phyloP scores from a whole-genome alignment of 1,140 invertebrate genomes.

The Bradysia coprophila region DNA sequence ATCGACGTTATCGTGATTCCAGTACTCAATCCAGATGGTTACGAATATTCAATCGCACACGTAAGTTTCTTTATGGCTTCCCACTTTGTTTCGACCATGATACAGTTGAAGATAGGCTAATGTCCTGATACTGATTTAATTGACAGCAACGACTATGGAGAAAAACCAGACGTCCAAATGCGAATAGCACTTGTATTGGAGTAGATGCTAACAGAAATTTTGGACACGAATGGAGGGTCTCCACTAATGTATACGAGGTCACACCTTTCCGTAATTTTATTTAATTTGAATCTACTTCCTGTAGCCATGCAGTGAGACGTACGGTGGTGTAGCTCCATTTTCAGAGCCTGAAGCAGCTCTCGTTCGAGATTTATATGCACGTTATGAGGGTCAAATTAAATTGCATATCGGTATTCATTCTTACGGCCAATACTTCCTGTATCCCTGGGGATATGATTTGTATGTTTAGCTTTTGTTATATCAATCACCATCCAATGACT shows the following conservation, averaged over 20 bases:
- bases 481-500: not conserved
- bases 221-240: slow-evolving; percentile 13
- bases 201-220: slow-evolving; percentile 22
- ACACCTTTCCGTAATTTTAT: not conserved
- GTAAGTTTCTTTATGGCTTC: not conserved
- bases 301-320: slow-evolving; percentile 47
- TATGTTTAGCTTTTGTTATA: slow-evolving; percentile 11
- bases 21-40: slow-evolving; percentile 6
- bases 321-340: slow-evolving; percentile 43
- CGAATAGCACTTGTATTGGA: slow-evolving; percentile 11
- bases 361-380: slow-evolving; percentile 29
- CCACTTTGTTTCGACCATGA: too few species aligned
- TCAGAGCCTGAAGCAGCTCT: slow-evolving; percentile 52
- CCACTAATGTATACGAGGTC: not conserved
- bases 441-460: slow-evolving; percentile 34
- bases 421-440: slow-evolving; percentile 32
- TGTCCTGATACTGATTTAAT: slow-evolving; percentile 4
- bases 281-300: not conserved
- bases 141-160: slow-evolving; percentile 21
- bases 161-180: slow-evolving; percentile 15
- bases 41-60: slow-evolving; percentile 1
- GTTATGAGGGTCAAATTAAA: slow-evolving; percentile 26
- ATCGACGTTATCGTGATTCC: slow-evolving; percentile 33
- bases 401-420: slow-evolving; percentile 38
- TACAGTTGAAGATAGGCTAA: too few species aligned